Conservation (phyloP, 2,113 vertebrate genomes). For the Motacilla alba region DNA sequence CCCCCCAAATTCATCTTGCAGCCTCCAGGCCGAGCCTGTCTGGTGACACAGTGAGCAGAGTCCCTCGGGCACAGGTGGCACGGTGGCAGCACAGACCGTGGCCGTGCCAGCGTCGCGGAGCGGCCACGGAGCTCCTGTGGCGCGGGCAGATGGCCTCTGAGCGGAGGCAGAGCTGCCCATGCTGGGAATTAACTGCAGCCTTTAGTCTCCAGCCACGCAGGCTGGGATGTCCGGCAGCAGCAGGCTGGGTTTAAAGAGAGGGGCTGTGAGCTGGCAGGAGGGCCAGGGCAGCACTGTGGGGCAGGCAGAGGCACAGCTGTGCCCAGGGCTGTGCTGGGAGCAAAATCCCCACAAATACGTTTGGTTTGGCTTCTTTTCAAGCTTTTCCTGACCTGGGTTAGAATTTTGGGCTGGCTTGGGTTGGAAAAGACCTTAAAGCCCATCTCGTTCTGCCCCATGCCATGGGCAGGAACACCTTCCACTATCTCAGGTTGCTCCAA, state of each 20-base stretch:
- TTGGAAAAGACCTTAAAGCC: not conserved
- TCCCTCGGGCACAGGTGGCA: not conserved
- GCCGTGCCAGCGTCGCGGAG: accelerated
- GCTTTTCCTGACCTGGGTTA: not conserved
- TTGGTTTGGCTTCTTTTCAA: not conserved
- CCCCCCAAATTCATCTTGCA: not conserved
- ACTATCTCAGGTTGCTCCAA: not conserved
- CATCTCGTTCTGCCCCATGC: not conserved
- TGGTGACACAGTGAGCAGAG: not conserved
- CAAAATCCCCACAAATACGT: not conserved
- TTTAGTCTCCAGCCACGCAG: not conserved
- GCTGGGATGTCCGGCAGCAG: accelerated
- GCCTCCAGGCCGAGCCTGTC: not conserved
- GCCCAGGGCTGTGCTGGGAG: not conserved
- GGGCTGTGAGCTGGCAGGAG: not conserved
- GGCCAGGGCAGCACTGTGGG: not conserved
- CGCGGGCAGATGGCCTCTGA: not conserved
- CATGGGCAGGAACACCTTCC: not conserved
- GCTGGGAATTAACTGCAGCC: conserved; percentile 28
- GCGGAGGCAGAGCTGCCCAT: not conserved
- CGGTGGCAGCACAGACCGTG: not conserved
- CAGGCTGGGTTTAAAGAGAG: not conserved
- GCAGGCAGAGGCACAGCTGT: not conserved
- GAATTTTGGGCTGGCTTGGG: not conserved
- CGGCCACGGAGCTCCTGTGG: not conserved